Evolutionary conservation across 2,888 invertebrate species (phyloP).

Genomic region (Cheilosia soror): DNA sequence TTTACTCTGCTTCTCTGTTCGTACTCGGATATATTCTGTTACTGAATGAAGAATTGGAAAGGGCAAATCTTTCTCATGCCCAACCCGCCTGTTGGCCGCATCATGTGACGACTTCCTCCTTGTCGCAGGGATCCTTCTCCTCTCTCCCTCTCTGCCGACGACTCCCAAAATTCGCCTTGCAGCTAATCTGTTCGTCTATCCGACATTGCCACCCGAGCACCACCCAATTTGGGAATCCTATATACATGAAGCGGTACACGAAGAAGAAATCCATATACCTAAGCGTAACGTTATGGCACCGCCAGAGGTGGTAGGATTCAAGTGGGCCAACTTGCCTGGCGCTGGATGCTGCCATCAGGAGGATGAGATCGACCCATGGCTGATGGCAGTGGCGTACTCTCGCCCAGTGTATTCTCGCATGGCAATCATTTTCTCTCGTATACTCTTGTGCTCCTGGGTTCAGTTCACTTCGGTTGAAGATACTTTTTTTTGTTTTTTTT

Average conservation of each 20-base stretch:
- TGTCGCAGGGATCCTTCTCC: constrained; percentile 40
- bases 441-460: constrained; percentile 55
- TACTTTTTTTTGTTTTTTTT: constrained; percentile 32
- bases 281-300: constrained; percentile 72
- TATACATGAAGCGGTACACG: constrained; percentile 31
- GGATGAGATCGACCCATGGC: constrained; percentile 61
- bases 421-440: constrained; percentile 64
- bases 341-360: constrained; percentile 28
- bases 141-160: constrained; percentile 21
- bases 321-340: constrained; percentile 55
- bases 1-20: neutral
- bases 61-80: constrained; percentile 66
- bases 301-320: constrained; percentile 68
- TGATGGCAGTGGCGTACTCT: constrained; percentile 65
- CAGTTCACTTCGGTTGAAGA: constrained; percentile 67
- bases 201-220: constrained; percentile 52
- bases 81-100: constrained; percentile 52
- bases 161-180: constrained; percentile 62
- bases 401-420: constrained; percentile 46
- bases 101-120: constrained; percentile 66
- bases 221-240: constrained; percentile 55
- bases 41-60: constrained; percentile 45
- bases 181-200: constrained; percentile 74
- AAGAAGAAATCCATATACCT: constrained; percentile 58
- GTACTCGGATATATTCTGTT: neutral